phyloP scores from a whole-genome alignment of 2,888 invertebrate genomes.

The Sinotaia quadrata region DNA sequence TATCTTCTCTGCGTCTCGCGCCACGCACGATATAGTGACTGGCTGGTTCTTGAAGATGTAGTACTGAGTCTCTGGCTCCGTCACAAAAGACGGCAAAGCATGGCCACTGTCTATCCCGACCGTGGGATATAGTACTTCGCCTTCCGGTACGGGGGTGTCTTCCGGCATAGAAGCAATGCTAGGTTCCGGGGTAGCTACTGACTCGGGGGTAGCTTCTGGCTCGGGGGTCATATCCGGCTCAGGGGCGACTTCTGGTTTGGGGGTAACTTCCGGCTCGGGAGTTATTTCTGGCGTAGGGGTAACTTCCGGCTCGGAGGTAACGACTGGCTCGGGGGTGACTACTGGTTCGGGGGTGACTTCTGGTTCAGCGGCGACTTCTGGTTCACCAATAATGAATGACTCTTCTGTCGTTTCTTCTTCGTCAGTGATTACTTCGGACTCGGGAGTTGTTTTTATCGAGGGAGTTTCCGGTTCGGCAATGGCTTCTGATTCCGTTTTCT shows the following conservation, averaged over 20 bases:
- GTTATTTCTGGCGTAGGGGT: background rate
- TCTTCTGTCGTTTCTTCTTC: no score
- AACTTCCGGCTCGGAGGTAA: background rate
- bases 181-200: no score
- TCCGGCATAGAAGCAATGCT: no score
- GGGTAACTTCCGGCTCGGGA: background rate
- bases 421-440: no score
- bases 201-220: no score
- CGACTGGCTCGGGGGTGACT: background rate
- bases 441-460: no score
- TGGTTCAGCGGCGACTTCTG: background rate
- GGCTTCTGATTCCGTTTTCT: no score
- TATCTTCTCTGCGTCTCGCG: constrained; percentile 27
- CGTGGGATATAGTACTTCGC: no score
- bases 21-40: constrained; percentile 28
- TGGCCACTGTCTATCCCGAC: background rate
- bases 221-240: constrained; percentile 14
- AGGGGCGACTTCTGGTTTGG: background rate
- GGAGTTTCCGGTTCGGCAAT: no score
- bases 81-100: constrained; percentile 16
- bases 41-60: constrained; percentile 31
- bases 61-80: constrained; percentile 30
- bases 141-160: no score
- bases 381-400: no score
- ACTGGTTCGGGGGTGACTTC: background rate